phyloP scores from a whole-genome alignment of 2,113 vertebrate species.

The Pipra filicauda region DNA sequence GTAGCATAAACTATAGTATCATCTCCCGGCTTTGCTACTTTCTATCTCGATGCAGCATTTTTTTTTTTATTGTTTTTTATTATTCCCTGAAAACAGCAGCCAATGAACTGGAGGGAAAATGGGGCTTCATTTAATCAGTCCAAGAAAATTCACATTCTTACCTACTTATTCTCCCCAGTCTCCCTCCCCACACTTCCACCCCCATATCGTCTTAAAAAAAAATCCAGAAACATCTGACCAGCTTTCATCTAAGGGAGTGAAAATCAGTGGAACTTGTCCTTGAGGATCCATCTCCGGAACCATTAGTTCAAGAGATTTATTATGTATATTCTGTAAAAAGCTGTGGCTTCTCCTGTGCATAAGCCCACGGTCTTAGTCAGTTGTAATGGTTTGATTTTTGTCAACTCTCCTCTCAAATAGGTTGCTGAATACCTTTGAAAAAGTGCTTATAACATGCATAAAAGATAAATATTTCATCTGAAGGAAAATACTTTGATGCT shows the following conservation, averaged over 20 bases:
- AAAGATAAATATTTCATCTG: conserved; percentile 62
- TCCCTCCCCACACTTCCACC: not conserved
- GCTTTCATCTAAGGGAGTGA: conserved; percentile 52
- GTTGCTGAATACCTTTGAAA: conserved; percentile 56
- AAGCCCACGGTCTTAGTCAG: conserved; percentile 29
- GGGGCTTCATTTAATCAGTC: not conserved
- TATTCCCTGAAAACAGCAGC: conserved; percentile 8
- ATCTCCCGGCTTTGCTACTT: not conserved
- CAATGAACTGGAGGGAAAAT: not conserved
- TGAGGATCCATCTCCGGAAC: conserved; percentile 29
- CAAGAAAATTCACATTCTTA: conserved; percentile 51
- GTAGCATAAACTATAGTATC: conserved; percentile 26
- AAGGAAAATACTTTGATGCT: conserved; percentile 65
- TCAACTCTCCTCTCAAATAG: conserved; percentile 56
- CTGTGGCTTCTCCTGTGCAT: conserved; percentile 54
- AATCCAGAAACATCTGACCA: conserved; percentile 45
- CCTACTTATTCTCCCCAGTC: conserved; percentile 8
- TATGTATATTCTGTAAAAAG: conserved; percentile 50
- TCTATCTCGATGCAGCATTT: not conserved
- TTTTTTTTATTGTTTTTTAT: not conserved
- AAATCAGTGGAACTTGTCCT: conserved; percentile 61
- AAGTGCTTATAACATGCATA: conserved; percentile 43
- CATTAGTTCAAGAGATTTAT: conserved; percentile 49
- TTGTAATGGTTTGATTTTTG: conserved; percentile 64
- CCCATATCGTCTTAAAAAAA: not conserved